Base-by-base conservation (phyloP, 2,797 vertebrate species). In the Psittacula derbiana region DNA sequence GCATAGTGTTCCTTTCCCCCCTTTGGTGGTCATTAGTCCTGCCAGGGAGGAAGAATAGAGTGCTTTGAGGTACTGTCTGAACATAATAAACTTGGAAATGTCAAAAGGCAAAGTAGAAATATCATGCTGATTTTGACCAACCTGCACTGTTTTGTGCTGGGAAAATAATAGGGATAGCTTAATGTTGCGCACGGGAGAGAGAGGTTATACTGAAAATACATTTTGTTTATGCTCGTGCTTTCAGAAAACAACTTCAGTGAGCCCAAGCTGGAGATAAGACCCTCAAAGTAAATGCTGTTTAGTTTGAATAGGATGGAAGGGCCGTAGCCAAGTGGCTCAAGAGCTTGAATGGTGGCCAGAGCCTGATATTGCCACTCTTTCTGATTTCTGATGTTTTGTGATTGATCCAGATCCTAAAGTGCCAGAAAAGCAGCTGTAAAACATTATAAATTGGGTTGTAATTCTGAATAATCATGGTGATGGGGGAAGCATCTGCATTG, bases 51-150 rank as follows among this genome's bases (percentile, higher is more conserved):
- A 90, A 40, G 44, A 86, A 65, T 41, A 11, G 86, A 93, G 69
- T 84, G 72, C 73, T 92, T 78, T 81, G 82, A 78, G 66, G 69
- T 88, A 79, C 69, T 36, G 4, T 18, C 50, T 88, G 91, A 91
- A 75, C 70, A 38, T 66, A 69, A 80, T 87, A 62, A 92, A 79
- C 66, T 47, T 55, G 62, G 65, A 93, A 95, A 90, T 86, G 75
- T 88, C 85, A 90, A 84, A 82, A 92, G 87, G 55, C 44, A 25
- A 75, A 28, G 82, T 40, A 71, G 87, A 94, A 95, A 88, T 72
- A 88, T 4, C 79, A 41, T 12, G 4, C 50, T 2, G 3, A 19
- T 88, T 96, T 88, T 79, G 85, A 93, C 73, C 90, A 93, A 89
- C 50, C 53, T 31, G 5, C 3, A 0, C n/a, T 70, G 40, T 62